Evolutionary conservation across 2,113 vertebrate genomes (phyloP).

Genomic region (Murina feae): DNA sequence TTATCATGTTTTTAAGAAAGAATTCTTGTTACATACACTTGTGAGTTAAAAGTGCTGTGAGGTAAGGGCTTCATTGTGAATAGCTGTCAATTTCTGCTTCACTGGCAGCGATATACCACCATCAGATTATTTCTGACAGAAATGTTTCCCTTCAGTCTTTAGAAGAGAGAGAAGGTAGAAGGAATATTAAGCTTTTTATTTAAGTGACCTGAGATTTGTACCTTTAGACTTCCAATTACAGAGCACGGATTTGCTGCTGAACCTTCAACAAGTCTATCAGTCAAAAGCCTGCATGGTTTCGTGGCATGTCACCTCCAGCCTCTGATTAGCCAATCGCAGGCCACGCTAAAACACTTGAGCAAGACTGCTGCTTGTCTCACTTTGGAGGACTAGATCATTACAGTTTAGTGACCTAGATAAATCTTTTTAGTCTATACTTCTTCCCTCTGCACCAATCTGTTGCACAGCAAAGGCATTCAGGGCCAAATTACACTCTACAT

Average conservation of each 20-base stretch:
- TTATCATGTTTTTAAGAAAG: conserved; percentile 19
- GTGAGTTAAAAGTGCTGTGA: background rate
- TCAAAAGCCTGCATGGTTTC: conserved; percentile 42
- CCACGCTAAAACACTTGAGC: conserved; percentile 44
- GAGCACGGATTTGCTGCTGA: conserved; percentile 37
- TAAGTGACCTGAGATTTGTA: conserved; percentile 50
- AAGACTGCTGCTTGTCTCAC: background rate
- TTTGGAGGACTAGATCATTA: conserved; percentile 40
- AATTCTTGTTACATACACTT: background rate
- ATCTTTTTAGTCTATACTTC: background rate
- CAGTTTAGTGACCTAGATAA: conserved; percentile 45
- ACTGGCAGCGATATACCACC: background rate
- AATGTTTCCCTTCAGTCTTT: conserved; percentile 6
- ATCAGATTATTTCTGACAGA: background rate
- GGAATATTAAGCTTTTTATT: conserved; percentile 36
- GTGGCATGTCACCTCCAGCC: conserved; percentile 20
- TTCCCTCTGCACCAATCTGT: background rate
- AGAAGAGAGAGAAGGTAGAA: background rate
- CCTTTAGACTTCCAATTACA: conserved; percentile 65
- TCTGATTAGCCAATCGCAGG: conserved; percentile 62
- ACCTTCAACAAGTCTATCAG: conserved; percentile 44
- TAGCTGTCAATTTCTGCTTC: background rate
- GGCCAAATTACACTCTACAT: background rate
- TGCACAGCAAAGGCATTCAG: background rate
- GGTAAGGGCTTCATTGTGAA: background rate